A percentile compares a stretch with the other conserved stretches of the same genome.
Evolutionary conservation across 1,140 invertebrate genomes (phyloP).

Genomic region (Aphelinus certus): DNA sequence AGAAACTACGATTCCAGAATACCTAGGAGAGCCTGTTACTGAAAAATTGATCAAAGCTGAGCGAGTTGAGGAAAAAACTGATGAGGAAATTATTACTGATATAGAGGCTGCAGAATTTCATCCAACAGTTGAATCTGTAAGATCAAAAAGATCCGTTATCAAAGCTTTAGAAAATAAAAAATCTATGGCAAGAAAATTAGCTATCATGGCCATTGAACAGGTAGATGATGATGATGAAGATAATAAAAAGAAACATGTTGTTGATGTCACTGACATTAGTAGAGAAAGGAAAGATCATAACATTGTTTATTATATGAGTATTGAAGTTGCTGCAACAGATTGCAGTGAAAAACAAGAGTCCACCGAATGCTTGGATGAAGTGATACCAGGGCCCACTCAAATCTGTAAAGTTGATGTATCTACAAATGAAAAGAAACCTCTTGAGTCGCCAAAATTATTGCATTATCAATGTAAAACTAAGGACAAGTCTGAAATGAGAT

Average conservation of each 20-base stretch:
- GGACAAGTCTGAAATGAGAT: constrained; percentile 16
- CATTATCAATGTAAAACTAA: constrained; percentile 45
- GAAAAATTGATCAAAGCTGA: constrained; percentile 10
- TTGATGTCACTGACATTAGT: constrained; percentile 53
- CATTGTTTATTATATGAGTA: constrained; percentile 27
- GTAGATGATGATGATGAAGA: constrained; percentile 61
- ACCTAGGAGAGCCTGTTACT: constrained; percentile 32
- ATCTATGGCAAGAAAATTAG: constrained; percentile 53
- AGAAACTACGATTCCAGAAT: constrained; percentile 32
- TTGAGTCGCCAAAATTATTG: constrained; percentile 45
- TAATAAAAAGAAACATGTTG: constrained; percentile 57
- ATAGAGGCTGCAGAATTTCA: constrained; percentile 38
- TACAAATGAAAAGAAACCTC: constrained; percentile 40
- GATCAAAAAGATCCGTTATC: constrained; percentile 30
- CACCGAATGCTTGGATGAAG: constrained; percentile 45
- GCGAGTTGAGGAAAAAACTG: constrained; percentile 13
- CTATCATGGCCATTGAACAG: constrained; percentile 57
- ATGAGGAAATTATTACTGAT: constrained; percentile 39
- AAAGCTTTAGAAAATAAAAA: constrained; percentile 43
- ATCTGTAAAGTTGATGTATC: constrained; percentile 50
- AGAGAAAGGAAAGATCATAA: constrained; percentile 44
- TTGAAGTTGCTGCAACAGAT: constrained; percentile 32
- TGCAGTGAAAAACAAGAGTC: constrained; percentile 32
- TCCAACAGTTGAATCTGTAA: constrained; percentile 7
- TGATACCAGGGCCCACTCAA: constrained; percentile 42